These are phyloP conservation scores for Drosophila anomalata DNA, from an alignment of 2,888 invertebrate genomes.

Conservation along the genomic window DNA sequence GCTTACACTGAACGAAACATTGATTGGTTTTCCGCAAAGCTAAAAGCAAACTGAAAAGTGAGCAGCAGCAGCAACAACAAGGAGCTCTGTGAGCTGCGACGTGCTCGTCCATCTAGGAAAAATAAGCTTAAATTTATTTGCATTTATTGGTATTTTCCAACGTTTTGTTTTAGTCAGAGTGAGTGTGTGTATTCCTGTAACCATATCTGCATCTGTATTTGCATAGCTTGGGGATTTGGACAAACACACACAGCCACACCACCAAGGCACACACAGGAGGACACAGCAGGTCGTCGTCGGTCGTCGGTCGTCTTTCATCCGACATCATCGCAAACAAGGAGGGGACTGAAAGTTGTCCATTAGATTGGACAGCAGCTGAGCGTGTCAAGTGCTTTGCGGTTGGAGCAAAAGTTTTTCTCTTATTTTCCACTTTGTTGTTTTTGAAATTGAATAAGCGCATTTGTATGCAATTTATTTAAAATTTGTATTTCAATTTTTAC, in stretches of 20 bases:
- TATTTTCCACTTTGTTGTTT: conserved; percentile 41
- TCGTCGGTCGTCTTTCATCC: conserved; percentile 31
- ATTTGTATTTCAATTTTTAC: conserved; percentile 52
- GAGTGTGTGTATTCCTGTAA: not conserved
- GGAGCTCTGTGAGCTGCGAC: conserved; percentile 1
- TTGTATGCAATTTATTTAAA: conserved; percentile 73
- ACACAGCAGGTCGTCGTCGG: conserved; percentile 31
- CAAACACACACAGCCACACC: conserved; percentile 5
- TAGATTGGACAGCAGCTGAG: conserved; percentile 69
- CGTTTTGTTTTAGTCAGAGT: conserved; percentile 36
- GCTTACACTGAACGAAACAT: conserved; percentile 32
- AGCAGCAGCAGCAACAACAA: conserved; percentile 7
- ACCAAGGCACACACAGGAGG: conserved; percentile 3
- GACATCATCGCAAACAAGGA: conserved; percentile 2
- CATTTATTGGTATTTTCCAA: conserved; percentile 59
- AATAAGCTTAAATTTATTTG: conserved; percentile 57
- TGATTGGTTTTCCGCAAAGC: conserved; percentile 31
- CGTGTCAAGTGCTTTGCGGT: conserved; percentile 74
- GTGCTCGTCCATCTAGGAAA: conserved; percentile 26
- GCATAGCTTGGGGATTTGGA: conserved; percentile 29
- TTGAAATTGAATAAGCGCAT: conserved; percentile 70
- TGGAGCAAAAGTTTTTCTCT: conserved; percentile 34
- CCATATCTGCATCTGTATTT: conserved; percentile 13
- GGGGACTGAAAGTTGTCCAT: conserved; percentile 55
- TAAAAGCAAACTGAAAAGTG: conserved; percentile 12